These are phyloP conservation scores for Aspidoscelis tigris DNA, from an alignment of 2,113 vertebrate species.

Conservation along the genomic window DNA sequence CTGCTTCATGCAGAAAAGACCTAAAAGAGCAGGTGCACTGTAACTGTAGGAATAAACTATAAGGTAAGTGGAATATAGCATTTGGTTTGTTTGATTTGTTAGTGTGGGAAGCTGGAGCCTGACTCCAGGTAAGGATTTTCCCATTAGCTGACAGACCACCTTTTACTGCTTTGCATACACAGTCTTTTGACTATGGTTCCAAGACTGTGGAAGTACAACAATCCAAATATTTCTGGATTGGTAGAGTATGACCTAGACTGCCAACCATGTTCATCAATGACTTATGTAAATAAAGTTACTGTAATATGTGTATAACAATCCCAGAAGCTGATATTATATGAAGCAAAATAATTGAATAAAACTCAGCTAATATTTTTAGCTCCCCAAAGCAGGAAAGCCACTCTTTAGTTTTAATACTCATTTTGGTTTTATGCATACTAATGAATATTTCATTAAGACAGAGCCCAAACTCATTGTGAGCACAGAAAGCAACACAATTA, in stretches of 20 bases:
- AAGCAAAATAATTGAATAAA: slow-evolving; percentile 49
- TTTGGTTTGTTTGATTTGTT: not conserved
- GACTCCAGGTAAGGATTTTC: not conserved
- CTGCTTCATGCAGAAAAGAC: too few relatives aligned
- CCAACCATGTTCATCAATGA: not conserved
- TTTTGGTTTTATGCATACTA: slow-evolving; percentile 50
- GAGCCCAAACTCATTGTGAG: slow-evolving; percentile 34
- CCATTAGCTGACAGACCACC: not conserved
- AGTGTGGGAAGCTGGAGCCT: not conserved
- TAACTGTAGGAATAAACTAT: not conserved
- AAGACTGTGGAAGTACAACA: not conserved
- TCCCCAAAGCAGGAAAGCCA: slow-evolving; percentile 22
- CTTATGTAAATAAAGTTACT: not conserved
- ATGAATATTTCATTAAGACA: slow-evolving; percentile 61
- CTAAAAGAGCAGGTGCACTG: not conserved
- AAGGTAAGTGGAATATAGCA: not conserved
- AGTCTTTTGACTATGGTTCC: not conserved
- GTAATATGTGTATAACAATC: not conserved
- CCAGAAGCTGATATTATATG: not conserved
- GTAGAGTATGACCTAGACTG: not conserved
- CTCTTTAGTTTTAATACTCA: slow-evolving; percentile 26
- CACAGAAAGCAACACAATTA: slow-evolving; percentile 43
- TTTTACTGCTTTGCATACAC: not conserved
- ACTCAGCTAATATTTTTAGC: slow-evolving; percentile 22
- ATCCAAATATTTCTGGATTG: too few relatives aligned